Percentiles rank a stretch among this genome's conserved stretches.
Conservation (phyloP, 2,797 vertebrate genomes). For the Etheostoma nigrum region DNA sequence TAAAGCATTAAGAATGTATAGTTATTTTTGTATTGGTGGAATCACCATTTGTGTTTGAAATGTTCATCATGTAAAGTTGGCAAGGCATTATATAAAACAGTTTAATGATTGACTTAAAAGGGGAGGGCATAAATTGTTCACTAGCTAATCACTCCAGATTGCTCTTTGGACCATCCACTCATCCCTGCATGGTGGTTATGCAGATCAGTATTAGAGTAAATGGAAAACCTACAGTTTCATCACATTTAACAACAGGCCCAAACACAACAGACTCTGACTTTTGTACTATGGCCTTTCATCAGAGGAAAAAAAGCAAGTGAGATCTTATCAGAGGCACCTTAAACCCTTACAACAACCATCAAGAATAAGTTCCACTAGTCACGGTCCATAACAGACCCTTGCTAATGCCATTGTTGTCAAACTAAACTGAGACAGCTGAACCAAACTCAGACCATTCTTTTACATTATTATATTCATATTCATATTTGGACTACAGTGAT, state of each 20-base stretch:
- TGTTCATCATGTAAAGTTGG: background rate
- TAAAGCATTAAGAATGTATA: background rate
- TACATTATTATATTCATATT: background rate
- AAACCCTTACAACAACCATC: slow-evolving; percentile 49
- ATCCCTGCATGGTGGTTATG: background rate
- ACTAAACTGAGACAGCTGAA: background rate
- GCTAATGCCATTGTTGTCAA: background rate
- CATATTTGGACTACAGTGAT: background rate
- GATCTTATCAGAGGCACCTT: slow-evolving; percentile 71
- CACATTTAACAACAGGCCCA: slow-evolving; percentile 56
- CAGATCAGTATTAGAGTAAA: background rate
- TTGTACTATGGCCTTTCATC: slow-evolving; percentile 52
- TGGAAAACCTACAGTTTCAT: slow-evolving; percentile 35
- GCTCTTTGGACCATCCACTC: slow-evolving; percentile 13
- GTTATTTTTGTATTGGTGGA: background rate
- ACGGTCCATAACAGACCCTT: background rate
- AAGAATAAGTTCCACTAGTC: slow-evolving; percentile 16
- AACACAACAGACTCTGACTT: slow-evolving; percentile 48
- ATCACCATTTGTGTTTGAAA: background rate
- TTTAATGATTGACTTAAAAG: background rate
- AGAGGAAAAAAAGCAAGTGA: slow-evolving; percentile 28
- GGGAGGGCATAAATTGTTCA: background rate
- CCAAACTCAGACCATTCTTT: background rate
- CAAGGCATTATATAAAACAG: background rate
- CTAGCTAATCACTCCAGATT: background rate